Evolutionary conservation across 2,888 invertebrate genomes (phyloP), one percentile per base, ranked within the genome.

Genomic region (Gari tellinella): DNA sequence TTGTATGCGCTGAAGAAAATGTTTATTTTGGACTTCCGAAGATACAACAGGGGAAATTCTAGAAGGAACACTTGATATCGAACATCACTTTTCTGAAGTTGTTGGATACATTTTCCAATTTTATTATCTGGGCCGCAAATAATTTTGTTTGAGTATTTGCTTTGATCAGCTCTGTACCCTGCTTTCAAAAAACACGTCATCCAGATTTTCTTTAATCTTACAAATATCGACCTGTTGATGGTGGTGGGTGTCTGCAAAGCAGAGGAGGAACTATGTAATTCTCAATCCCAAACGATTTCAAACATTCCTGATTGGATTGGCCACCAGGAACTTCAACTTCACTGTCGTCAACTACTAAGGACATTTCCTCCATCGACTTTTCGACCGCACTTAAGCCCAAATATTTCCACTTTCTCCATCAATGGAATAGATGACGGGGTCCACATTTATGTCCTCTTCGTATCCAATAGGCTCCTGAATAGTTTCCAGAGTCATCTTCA

Each of bases 161-260:
- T 53, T 41, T n/a, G 15, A 38, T 64, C 52, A 7, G 66, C 56
- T n/a, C 21, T 41, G 57, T 74, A 65, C 12, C 68, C 74, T 2
- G 19, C 41, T 57, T 68, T n/a, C n/a, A 12, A 69, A 15, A 2
- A 74, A 25, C 23, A 69, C 60, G 48, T 64, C 68, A 74, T 73
- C 74, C 10, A 74, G 56, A 21, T 65, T 60, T 53, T 78, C 62
- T 46, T 40, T 52, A 73, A 43, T 19, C 66, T 66, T 26, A 25
- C 73, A 68, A 62, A 56, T 78, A 66, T n/a, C 70, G 37, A 12
- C 78, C 78, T 17, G 56, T 73, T 21, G 76, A 69, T 19, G 81
- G 78, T 17, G 75, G 78, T 14, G 81, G 80, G 26, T 77, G 77
- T 55, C 74, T 60, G 17, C 58, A 55, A 10, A 77, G 21, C 15